Evolutionary conservation across 2,797 vertebrate genomes (phyloP), one percentile per base, ranked within the genome.

Genomic region (Melanogrammus aeglefinus): DNA sequence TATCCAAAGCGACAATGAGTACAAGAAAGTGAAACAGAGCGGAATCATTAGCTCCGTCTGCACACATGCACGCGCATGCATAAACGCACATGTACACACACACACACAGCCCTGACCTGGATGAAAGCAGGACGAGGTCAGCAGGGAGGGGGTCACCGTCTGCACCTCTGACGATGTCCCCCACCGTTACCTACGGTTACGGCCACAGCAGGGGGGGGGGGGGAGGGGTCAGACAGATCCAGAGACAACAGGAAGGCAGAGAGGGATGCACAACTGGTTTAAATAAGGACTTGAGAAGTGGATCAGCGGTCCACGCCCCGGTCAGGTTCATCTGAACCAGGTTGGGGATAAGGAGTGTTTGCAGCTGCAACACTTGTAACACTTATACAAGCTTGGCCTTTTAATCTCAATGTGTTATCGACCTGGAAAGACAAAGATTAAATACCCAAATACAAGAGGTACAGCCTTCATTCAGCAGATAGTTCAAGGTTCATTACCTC

Each of bases 71-170:
- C 44, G 0, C 44, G 4, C 44, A 14, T 14, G 13, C 44, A 2
- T 14, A 18, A 14, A 2, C 44, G 14, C 44, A 24, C 63, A n/a
- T n/a, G n/a, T n/a, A 29, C 18, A 24, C 27, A 29, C 18, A 35
- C 5, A 13, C 27, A 1, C 18, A 21, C n/a, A n/a, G 87, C 91
- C 93, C 96, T 96, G 90, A 97, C 96, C 96, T 97, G 89, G 96
- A 96, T 0, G 96, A 96, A 82, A 97, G 93, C 92, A 96, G 94
- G 95, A 97, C 95, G 95, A 97, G 95, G 90, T 97, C 96, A 83
- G 96, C 96, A 86, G 96, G 96, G 91, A 97, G 95, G 86, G 96
- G 95, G 1, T 97, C 95, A 94, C 96, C 96, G 92, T 96, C 96
- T 94, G 94, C 91, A 88, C 95, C 96, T 94, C 93, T 95, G 88